A percentile compares a stretch with the other conserved stretches of the same genome.
Conservation (phyloP, 2,797 vertebrate genomes). For the Ceryle rudis region DNA sequence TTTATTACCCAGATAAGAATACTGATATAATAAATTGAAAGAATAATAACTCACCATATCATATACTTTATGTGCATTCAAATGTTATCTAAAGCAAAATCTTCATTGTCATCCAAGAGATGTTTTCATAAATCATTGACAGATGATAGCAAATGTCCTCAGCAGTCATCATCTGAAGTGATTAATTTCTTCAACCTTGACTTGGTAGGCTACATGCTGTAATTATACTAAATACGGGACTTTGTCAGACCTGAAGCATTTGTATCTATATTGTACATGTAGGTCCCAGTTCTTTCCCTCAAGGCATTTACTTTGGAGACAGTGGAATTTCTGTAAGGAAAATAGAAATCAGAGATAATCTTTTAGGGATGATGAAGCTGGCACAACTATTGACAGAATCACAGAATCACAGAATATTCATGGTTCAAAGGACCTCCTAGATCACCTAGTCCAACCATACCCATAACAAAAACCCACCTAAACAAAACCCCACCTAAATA, state of each 20-base stretch:
- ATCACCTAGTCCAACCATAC: too few relatives aligned
- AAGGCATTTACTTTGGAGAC: background rate
- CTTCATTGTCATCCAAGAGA: background rate
- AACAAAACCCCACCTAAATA: too few relatives aligned
- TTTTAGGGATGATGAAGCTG: background rate
- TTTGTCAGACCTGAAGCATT: background rate
- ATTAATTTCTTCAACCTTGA: conserved; percentile 28
- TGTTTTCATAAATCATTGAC: conserved; percentile 3
- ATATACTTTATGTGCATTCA: background rate
- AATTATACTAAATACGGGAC: background rate
- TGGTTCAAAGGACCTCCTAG: too few relatives aligned
- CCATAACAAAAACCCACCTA: too few relatives aligned
- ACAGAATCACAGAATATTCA: too few relatives aligned
- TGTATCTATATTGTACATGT: background rate
- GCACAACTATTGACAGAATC: background rate
- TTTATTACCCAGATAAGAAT: background rate
- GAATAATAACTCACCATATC: background rate
- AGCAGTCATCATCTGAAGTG: background rate
- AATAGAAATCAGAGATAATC: background rate
- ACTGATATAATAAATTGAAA: background rate
- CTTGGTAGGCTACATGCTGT: background rate
- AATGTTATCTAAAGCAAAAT: background rate
- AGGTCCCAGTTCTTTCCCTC: background rate
- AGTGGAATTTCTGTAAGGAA: background rate
- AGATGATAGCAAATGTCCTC: conserved; percentile 3